phyloP scores from a whole-genome alignment of 2,113 vertebrate species.

The Xenopus borealis region DNA sequence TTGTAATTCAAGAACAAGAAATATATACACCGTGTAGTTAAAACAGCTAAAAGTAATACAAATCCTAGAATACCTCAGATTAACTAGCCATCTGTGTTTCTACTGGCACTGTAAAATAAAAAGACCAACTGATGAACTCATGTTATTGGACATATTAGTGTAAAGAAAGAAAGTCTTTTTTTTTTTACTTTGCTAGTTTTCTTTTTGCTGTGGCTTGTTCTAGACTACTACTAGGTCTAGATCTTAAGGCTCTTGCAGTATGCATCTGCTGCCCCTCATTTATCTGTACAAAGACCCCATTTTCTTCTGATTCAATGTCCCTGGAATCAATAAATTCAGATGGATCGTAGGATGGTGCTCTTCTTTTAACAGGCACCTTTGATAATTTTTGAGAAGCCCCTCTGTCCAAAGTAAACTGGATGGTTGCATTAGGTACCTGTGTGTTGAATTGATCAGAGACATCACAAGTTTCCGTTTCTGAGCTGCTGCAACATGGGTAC shows the following conservation, averaged over 20 bases:
- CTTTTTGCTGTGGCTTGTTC: neutral
- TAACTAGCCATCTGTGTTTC: no score
- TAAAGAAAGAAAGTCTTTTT: no score
- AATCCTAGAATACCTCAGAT: no score
- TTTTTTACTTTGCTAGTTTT: neutral
- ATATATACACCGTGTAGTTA: no score
- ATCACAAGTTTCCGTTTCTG: neutral
- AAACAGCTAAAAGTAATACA: no score
- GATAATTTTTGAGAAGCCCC: neutral
- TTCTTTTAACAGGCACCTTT: neutral
- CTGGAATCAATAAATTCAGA: neutral
- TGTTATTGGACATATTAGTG: no score
- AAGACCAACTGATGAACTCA: no score
- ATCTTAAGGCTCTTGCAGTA: neutral
- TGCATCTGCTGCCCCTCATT: neutral
- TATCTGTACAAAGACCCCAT: neutral
- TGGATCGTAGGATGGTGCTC: neutral
- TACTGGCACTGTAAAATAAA: no score
- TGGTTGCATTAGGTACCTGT: neutral
- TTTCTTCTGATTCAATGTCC: neutral
- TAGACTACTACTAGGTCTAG: neutral
- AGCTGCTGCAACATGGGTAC: neutral
- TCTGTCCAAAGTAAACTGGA: neutral
- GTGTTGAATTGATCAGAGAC: neutral
- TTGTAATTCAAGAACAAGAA: no score